Evolutionary conservation across 1,140 invertebrate species (phyloP).

Genomic region (Phocides pigmalion): DNA sequence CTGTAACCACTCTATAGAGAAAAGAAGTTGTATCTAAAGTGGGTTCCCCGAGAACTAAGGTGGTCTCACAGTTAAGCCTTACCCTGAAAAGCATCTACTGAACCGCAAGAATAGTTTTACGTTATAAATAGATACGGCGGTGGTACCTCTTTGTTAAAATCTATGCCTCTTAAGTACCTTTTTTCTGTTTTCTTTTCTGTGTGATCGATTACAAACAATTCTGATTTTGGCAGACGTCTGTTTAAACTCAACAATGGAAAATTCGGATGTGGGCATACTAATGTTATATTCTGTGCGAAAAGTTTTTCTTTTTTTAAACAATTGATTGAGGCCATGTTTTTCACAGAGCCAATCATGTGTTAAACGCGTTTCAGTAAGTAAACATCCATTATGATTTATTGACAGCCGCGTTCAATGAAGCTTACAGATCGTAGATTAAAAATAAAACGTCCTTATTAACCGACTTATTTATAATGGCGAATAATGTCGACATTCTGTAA

Average conservation of each 20-base stretch:
- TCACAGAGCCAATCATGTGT: slow-evolving; percentile 2
- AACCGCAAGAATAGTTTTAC: too few species aligned
- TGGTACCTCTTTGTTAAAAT: too few species aligned
- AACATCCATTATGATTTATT: background rate
- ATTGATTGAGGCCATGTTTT: slow-evolving; percentile 7
- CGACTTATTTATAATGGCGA: too few species aligned
- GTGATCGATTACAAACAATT: background rate
- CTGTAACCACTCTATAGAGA: too few species aligned
- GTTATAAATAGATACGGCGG: too few species aligned
- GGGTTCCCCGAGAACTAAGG: too few species aligned
- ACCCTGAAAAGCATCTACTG: too few species aligned
- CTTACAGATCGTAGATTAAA: background rate
- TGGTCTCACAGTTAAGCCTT: too few species aligned
- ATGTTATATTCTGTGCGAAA: background rate
- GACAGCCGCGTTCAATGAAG: background rate
- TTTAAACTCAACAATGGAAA: background rate
- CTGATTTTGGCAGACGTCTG: background rate
- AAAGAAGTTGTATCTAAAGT: too few species aligned
- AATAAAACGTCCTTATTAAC: background rate
- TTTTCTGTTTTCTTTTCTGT: background rate
- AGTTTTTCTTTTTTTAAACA: background rate
- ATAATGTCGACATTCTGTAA: too few species aligned
- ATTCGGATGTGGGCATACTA: too few species aligned
- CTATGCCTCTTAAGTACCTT: too few species aligned
- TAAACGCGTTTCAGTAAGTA: background rate